A percentile compares a stretch with the other conserved stretches of the same genome.
Conservation (phyloP, 1,140 invertebrate genomes). For the Zaprionus davidi region DNA sequence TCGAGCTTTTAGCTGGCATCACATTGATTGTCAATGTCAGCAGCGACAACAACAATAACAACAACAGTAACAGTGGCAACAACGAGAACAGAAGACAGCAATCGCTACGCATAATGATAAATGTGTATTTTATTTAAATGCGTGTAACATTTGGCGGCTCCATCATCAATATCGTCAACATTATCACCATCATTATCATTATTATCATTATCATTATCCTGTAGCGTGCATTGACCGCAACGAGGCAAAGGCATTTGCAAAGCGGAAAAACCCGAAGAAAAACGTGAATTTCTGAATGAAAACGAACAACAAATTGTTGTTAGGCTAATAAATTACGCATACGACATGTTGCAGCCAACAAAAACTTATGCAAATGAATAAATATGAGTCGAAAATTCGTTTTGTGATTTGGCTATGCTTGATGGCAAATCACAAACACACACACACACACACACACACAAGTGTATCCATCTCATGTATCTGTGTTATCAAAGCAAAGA, state of each 20-base stretch:
- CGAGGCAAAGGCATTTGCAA: background rate
- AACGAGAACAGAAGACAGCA: slow-evolving; percentile 7
- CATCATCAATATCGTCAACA: slow-evolving; percentile 38
- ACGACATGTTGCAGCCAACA: slow-evolving; percentile 57
- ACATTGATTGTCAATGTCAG: slow-evolving; percentile 48
- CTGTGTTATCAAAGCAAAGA: background rate
- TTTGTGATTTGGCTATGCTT: background rate
- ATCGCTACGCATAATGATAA: slow-evolving; percentile 57
- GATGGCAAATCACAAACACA: background rate
- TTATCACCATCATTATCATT: slow-evolving; percentile 1
- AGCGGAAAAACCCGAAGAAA: background rate
- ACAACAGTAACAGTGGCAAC: background rate
- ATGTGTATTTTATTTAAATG: slow-evolving; percentile 79
- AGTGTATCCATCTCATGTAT: background rate
- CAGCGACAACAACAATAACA: slow-evolving; percentile 2
- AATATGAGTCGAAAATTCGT: slow-evolving; percentile 17
- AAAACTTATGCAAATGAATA: slow-evolving; percentile 36
- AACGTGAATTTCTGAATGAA: background rate
- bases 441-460: background rate
- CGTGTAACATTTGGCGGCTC: slow-evolving; percentile 64
- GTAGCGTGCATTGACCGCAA: slow-evolving; percentile 31
- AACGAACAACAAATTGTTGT: slow-evolving; percentile 7
- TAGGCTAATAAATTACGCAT: slow-evolving; percentile 50
- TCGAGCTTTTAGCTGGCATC: slow-evolving; percentile 40
- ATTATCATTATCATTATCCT: slow-evolving; percentile 29